Conservation (phyloP, 2,888 invertebrate genomes). For the Leptinotarsa haldemani region DNA sequence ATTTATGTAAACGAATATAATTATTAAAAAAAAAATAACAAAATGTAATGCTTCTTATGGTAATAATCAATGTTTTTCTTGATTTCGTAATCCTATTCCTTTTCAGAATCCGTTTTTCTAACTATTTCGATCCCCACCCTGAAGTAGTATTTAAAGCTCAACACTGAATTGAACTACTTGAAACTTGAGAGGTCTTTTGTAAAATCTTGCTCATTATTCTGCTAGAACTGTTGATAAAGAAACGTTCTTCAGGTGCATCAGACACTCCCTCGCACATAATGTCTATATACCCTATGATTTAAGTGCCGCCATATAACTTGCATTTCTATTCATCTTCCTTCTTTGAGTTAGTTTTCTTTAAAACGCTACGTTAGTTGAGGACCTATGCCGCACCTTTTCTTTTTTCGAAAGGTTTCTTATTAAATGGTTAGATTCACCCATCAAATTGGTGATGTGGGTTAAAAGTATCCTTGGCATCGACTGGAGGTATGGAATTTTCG, state of each 20-base stretch:
- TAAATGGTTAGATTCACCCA: slow-evolving; percentile 33
- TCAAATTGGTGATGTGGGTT: slow-evolving; percentile 15
- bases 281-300: slow-evolving; percentile 17
- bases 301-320: slow-evolving; percentile 20
- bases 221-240: neutral
- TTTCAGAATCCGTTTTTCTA: too few species aligned
- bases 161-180: too few species aligned
- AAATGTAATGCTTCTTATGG: too few species aligned
- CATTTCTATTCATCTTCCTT: slow-evolving; percentile 25
- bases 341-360: slow-evolving; percentile 15
- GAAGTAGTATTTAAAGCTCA: too few species aligned
- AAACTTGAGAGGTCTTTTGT: too few species aligned
- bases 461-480: neutral
- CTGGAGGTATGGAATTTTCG: neutral
- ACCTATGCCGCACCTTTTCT: slow-evolving; percentile 15
- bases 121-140: too few species aligned
- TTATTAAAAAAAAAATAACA: too few species aligned
- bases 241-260: neutral
- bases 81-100: too few species aligned
- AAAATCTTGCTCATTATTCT: neutral
- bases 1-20: too few species aligned
- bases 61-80: too few species aligned
- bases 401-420: slow-evolving; percentile 24
- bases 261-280: neutral
- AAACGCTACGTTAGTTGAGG: slow-evolving; percentile 5